phyloP scores from a whole-genome alignment of 2,113 vertebrate species.

The Dicentrarchus labrax region DNA sequence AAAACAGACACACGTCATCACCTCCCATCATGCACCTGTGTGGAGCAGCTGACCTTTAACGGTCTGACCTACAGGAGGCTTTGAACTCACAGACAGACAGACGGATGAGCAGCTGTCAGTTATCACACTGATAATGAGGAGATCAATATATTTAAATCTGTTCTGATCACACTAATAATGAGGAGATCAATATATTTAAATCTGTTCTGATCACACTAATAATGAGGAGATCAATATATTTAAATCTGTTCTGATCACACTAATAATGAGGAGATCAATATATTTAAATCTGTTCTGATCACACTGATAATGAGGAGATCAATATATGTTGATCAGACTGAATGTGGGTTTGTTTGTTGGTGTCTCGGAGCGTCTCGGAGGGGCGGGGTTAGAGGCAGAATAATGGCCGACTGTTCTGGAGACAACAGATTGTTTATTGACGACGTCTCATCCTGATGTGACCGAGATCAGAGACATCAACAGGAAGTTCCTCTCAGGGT shows the following conservation, averaged over 20 bases:
- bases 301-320: neutral
- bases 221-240: no score
- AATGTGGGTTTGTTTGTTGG: constrained; percentile 46
- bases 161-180: neutral
- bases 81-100: no score
- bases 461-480: no score
- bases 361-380: constrained; percentile 19
- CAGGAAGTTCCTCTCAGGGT: no score
- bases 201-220: neutral
- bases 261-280: no score
- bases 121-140: neutral
- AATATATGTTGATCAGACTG: neutral
- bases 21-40: neutral
- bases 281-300: no score
- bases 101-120: neutral
- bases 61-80: no score
- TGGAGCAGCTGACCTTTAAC: neutral
- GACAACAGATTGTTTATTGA: constrained; percentile 32
- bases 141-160: no score
- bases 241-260: no score
- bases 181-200: no score
- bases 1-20: neutral
- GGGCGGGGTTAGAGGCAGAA: neutral
- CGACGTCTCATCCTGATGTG: constrained; percentile 20
- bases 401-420: constrained; percentile 48